phyloP scores from a whole-genome alignment of 2,797 vertebrate genomes.

The Aldrovandia affinis region DNA sequence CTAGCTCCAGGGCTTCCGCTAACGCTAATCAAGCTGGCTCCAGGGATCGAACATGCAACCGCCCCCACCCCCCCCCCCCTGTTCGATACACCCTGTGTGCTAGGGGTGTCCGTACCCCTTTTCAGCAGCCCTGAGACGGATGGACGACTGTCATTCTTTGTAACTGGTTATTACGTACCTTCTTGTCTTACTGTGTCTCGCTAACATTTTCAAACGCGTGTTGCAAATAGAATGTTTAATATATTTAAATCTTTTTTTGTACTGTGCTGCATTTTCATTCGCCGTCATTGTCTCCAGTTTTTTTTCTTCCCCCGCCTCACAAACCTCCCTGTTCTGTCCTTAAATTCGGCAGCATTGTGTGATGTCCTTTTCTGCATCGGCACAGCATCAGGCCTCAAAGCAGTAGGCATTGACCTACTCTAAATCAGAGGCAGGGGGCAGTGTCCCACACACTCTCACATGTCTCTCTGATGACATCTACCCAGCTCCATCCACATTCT shows the following conservation, averaged over 20 bases:
- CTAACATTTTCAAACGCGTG: conserved; percentile 68
- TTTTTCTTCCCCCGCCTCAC: too few relatives aligned
- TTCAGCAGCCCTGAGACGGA: background rate
- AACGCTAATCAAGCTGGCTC: background rate
- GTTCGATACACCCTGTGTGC: background rate
- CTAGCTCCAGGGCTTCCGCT: conserved; percentile 4
- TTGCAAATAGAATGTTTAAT: conserved; percentile 77
- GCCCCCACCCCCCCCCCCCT: background rate
- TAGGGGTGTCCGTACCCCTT: background rate
- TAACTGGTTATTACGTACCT: conserved; percentile 39
- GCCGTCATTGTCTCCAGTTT: conserved; percentile 60
- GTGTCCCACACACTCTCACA: too few relatives aligned
- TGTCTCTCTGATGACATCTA: too few relatives aligned
- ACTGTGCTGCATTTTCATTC: conserved; percentile 60
- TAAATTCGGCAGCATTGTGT: background rate
- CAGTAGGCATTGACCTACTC: too few relatives aligned
- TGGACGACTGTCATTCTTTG: background rate
- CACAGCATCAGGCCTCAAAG: too few relatives aligned
- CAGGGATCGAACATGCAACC: background rate
- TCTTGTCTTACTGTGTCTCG: conserved; percentile 58
- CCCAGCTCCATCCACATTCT: too few relatives aligned
- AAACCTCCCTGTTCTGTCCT: background rate
- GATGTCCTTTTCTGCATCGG: too few relatives aligned
- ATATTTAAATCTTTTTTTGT: conserved; percentile 73
- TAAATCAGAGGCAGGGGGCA: too few relatives aligned